Base-by-base conservation (phyloP, 2,888 invertebrate genomes). In the Trissolcus japonicus region DNA sequence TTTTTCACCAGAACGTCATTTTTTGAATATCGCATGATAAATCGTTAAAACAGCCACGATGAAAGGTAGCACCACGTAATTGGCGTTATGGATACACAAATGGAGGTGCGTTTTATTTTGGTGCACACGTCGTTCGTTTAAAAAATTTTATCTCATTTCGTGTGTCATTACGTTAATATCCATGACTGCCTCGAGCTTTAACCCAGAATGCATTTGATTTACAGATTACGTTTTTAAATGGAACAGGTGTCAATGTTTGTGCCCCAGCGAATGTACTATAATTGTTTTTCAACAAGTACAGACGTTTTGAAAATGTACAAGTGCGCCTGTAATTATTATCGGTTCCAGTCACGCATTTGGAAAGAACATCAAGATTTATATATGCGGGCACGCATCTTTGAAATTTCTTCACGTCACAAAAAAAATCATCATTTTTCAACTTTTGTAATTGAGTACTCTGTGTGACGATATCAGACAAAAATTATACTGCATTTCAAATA, bases 161-260 rank as follows among this genome's bases (percentile, higher is more conserved):
- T 46, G 43, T 56, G 61, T 76, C 69, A 53, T 76, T 76, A 76
- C 57, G 35, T 6, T 65, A 41, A 54, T 71, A 35, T 19, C 40
- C 25, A 60, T 76, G 53, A 66, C n/a, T 60, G 66, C 66, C 71
- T 63, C 66, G 62, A 76, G 76, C 76, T 76, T 76, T 53, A 46
- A 69, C 29, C 35, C 35, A 29, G 50, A 51, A 56, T 40, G 19
- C 59, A 60, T 65, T 71, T 54, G 57, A 62, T 66, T 66, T 71
- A 16, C 61, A 55, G 66, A 69, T 66, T 76, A 69, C 51, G 16
- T 25, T 7, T 61, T 50, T 69, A 59, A 69, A 57, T 66, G 60
- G 66, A 69, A 76, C 76, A 76, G 76, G 69, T 76, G 76, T 66
- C 55, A 53, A 66, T 59, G 51, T 59, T 67, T 73, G 56, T 73